Percentiles rank a stretch among this genome's conserved stretches.
phyloP scores from a whole-genome alignment of 2,888 invertebrate species.

The Eristalis intricaria region DNA sequence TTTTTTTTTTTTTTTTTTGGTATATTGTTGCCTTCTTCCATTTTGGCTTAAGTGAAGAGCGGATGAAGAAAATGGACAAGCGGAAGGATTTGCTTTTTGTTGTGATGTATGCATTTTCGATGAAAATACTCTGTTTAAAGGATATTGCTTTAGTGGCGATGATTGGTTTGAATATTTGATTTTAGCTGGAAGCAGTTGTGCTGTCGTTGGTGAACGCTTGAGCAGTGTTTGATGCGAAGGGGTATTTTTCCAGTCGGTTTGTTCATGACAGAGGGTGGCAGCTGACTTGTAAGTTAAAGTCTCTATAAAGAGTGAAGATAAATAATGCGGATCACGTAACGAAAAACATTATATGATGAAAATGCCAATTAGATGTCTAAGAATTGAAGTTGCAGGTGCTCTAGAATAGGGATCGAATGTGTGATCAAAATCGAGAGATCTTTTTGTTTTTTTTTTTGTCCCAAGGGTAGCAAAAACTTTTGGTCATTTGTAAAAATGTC shows the following conservation, averaged over 20 bases:
- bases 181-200: slow-evolving; percentile 15
- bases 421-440: too few relatives aligned
- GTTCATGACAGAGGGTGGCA: neutral
- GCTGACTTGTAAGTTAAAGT: too few relatives aligned
- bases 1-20: neutral
- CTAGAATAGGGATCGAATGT: too few relatives aligned
- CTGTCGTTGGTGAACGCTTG: neutral
- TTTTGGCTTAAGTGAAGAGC: slow-evolving; percentile 18
- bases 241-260: neutral
- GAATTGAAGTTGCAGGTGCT: too few relatives aligned
- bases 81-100: slow-evolving; percentile 33
- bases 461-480: too few relatives aligned
- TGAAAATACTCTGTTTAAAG: slow-evolving; percentile 24
- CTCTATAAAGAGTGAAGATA: too few relatives aligned
- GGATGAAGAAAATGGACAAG: slow-evolving; percentile 22
- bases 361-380: too few relatives aligned
- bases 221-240: neutral
- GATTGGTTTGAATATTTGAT: slow-evolving; percentile 48
- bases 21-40: neutral
- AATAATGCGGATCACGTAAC: too few relatives aligned
- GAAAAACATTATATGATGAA: too few relatives aligned
- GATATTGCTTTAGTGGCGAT: slow-evolving; percentile 32
- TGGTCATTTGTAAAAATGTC: too few relatives aligned
- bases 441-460: too few relatives aligned
- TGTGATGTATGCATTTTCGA: slow-evolving; percentile 31